Percentiles rank a stretch among this genome's conserved stretches.
phyloP scores from a whole-genome alignment of 2,888 invertebrate species.

The Epinotia brunnichana region DNA sequence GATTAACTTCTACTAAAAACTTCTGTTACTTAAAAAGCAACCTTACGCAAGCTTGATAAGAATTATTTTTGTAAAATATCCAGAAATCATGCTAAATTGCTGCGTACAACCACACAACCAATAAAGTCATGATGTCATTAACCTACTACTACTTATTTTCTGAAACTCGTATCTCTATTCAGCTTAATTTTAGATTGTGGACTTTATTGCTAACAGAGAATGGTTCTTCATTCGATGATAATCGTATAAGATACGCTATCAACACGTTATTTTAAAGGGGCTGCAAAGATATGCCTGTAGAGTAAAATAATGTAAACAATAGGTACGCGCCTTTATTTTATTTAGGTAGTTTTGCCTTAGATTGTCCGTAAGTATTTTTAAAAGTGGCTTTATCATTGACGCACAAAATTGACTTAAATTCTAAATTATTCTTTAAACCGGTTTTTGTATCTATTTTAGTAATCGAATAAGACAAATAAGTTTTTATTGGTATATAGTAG shows the following conservation, averaged over 20 bases:
- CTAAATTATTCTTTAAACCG: neutral
- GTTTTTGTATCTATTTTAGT: slow-evolving; percentile 6
- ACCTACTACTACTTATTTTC: neutral
- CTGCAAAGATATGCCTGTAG: neutral
- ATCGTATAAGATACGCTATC: neutral
- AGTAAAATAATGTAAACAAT: too few species aligned
- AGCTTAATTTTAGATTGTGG: neutral
- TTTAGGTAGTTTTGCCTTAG: too few species aligned
- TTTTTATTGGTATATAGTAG: slow-evolving; percentile 3
- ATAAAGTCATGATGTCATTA: slow-evolving; percentile 1
- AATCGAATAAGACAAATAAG: neutral
- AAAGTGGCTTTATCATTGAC: too few species aligned
- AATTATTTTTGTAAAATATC: neutral
- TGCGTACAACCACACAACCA: neutral
- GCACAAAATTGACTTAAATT: too few species aligned
- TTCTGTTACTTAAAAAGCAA: neutral
- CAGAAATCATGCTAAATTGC: neutral
- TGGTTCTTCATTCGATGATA: neutral
- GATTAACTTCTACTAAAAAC: neutral
- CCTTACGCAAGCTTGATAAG: neutral
- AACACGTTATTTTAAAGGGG: neutral
- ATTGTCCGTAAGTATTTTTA: neutral
- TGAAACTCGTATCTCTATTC: neutral
- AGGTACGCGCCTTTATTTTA: too few species aligned
- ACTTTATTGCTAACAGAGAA: neutral